phyloP scores from a whole-genome alignment of 2,113 vertebrate species.

The Okapia johnstoni region DNA sequence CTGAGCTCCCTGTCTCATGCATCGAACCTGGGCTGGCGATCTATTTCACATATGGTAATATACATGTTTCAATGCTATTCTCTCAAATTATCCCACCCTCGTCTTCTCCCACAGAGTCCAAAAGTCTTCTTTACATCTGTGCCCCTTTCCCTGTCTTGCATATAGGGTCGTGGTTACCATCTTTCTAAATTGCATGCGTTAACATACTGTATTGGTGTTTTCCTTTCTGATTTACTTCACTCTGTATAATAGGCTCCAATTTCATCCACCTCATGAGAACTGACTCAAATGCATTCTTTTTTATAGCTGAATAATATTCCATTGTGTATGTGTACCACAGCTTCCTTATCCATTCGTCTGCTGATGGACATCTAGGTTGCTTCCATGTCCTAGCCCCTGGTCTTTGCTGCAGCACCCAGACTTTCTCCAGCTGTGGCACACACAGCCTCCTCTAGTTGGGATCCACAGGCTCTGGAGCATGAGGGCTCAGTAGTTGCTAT shows the following conservation, averaged over 20 bases:
- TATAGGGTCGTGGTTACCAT: background rate
- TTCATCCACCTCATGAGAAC: background rate
- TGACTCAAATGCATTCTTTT: background rate
- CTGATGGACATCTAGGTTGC: background rate
- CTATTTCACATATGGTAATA: background rate
- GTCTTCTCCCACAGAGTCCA: background rate
- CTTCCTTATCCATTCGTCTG: background rate
- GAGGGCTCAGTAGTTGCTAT: background rate
- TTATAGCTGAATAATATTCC: background rate
- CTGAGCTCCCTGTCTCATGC: background rate
- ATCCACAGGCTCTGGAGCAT: background rate
- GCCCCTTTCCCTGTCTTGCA: rapidly evolving
- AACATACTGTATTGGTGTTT: background rate
- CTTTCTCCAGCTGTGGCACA: rapidly evolving
- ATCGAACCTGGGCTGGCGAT: rapidly evolving
- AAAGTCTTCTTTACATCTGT: background rate
- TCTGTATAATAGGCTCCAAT: background rate
- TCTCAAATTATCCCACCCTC: background rate
- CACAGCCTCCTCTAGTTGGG: background rate
- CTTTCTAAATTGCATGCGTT: background rate
- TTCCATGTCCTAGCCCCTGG: background rate
- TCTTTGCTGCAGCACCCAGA: background rate
- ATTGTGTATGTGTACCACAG: background rate
- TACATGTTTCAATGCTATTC: background rate
- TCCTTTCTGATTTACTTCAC: background rate